Evolutionary conservation across 2,113 vertebrate species (phyloP).

Genomic region (Heteronetta atricapilla): DNA sequence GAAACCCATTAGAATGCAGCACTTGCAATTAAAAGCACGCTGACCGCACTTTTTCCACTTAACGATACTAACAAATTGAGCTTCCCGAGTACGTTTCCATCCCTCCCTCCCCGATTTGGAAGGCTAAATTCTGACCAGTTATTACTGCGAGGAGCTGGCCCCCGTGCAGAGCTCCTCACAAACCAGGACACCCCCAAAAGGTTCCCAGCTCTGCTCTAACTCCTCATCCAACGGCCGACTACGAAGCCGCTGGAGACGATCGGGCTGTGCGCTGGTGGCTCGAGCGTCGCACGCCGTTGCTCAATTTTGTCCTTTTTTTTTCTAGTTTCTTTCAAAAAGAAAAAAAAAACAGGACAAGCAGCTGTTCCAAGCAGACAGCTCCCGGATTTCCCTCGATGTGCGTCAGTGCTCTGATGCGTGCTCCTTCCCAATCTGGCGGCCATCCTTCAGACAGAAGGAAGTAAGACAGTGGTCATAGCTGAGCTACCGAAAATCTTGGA

Average conservation of each 20-base stretch:
- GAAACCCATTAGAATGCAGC: slow-evolving; percentile 4
- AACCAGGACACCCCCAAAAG: background rate
- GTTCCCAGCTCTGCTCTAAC: background rate
- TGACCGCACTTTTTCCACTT: background rate
- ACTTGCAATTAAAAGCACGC: background rate
- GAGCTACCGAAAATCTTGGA: slow-evolving; percentile 55
- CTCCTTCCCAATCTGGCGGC: slow-evolving; percentile 50
- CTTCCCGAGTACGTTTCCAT: background rate
- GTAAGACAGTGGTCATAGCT: slow-evolving; percentile 46
- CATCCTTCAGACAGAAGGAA: slow-evolving; percentile 61
- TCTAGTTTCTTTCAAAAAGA: background rate
- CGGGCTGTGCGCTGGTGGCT: background rate
- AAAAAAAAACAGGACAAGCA: background rate
- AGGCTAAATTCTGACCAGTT: slow-evolving; percentile 6
- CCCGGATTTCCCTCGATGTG: slow-evolving; percentile 65
- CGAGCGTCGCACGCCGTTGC: background rate
- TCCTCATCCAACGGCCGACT: slow-evolving; percentile 46
- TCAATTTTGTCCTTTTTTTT: slow-evolving; percentile 16
- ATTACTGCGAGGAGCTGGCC: background rate
- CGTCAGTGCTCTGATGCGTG: slow-evolving; percentile 36
- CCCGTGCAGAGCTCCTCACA: background rate
- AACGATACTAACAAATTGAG: background rate
- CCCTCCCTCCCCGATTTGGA: background rate
- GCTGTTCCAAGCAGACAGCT: slow-evolving; percentile 66
- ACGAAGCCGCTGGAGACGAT: background rate